Base-by-base conservation (phyloP, 37 sponge, comb jelly and placozoan species). In the Aphrocallistes beatrix region DNA sequence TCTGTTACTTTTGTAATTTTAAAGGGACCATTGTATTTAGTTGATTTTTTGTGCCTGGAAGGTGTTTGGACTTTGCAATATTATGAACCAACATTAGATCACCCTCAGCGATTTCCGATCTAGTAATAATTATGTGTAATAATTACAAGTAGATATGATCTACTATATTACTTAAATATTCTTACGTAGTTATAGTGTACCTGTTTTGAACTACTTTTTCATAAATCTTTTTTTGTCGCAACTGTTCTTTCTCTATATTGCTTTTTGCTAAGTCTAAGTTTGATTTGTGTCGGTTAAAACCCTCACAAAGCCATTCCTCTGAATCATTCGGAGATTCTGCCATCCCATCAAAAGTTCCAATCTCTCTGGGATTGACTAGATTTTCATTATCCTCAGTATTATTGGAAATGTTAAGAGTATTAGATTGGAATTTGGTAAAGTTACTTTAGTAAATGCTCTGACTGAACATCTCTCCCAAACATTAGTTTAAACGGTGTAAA, bases 31-130 rank as follows among this genome's bases (percentile, higher is more conserved):
- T 19, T 3, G 34, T 60, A 13, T 60, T 60, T 60, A 6, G 21
- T 60, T 60, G 75, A 19, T 60, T 30, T 60, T 60, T 60, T 60
- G 75, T 60, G 21, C 75, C 75, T 19, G 75, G 75, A 32, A 60
- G 75, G 8, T 21, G 75, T 13, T 60, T 60, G 3, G 21, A 60
- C 21, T 60, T 60, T 60, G 6, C 75, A 30, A 60, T 60, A 28
- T 60, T 60, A 19, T 60, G 34, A 30, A 60, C 75, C 17, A 60
- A 13, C 3, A 60, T 60, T 30, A 13, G 8, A 60, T 60, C 75
- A 60, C 75, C 75, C 75, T 60, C 75, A 19, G 3, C n/a, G 25
- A 60, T 6, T 60, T 60, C 75, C 75, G 75, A 60, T 60, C 75
- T 60, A 47, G 13, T 17, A 47, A 47, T 47, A 21, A 47, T 17